Evolutionary conservation across 2,113 vertebrate genomes (phyloP).

Genomic region (Peromyscus californicus): DNA sequence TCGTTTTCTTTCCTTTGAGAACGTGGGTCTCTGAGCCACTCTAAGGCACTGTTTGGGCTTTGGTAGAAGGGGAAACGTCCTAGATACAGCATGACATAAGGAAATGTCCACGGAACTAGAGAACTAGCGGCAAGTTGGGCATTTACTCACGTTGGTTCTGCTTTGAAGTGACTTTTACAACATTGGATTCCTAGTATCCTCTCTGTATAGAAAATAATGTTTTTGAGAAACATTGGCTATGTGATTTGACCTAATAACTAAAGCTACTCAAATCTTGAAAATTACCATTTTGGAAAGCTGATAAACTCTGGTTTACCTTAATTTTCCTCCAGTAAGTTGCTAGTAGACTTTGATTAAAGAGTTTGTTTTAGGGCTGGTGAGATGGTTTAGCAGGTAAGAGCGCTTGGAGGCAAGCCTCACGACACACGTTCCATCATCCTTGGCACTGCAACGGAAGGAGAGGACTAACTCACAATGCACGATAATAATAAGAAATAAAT

Average conservation of each 20-base stretch:
- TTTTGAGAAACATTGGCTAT: conserved; percentile 30
- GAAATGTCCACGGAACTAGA: background rate
- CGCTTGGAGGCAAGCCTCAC: background rate
- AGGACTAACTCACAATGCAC: background rate
- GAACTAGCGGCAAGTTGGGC: background rate
- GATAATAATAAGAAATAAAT: background rate
- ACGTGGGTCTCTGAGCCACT: background rate
- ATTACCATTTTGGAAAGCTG: conserved; percentile 42
- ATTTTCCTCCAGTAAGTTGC: background rate
- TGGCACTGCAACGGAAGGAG: background rate
- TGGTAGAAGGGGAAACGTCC: background rate
- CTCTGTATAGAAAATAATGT: conserved; percentile 49
- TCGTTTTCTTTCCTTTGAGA: conserved; percentile 8
- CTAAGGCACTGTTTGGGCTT: background rate
- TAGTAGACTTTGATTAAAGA: conserved; percentile 48
- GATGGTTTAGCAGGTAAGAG: background rate
- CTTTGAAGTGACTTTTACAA: conserved; percentile 53
- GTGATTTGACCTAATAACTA: conserved; percentile 46
- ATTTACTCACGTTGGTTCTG: background rate
- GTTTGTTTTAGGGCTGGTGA: background rate
- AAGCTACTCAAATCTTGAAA: conserved; percentile 9
- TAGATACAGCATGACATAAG: conserved; percentile 7
- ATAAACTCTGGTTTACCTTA: background rate
- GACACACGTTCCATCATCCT: too few species aligned
- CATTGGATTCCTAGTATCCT: background rate